phyloP scores from a whole-genome alignment of 2,888 invertebrate species.

The Zygogramma bicolorata region DNA sequence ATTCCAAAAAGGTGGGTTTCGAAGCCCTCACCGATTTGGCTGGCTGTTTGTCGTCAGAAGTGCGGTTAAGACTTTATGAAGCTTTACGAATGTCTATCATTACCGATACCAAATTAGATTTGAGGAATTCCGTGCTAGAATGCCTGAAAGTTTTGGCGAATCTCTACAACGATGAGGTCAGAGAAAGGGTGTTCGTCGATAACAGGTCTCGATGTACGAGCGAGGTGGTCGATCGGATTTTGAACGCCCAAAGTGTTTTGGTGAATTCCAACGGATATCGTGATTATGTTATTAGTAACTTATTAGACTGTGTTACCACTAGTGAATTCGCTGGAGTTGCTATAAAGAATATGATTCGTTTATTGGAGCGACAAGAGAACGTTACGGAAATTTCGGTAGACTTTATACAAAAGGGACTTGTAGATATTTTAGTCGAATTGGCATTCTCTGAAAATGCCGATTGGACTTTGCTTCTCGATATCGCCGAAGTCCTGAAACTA shows the following conservation, averaged over 20 bases:
- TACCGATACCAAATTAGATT: neutral
- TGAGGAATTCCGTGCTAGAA: neutral
- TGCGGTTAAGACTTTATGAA: slow-evolving; percentile 23
- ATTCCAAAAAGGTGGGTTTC: slow-evolving; percentile 70
- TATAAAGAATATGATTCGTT: slow-evolving; percentile 12
- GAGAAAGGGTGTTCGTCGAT: slow-evolving; percentile 13
- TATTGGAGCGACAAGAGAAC: slow-evolving; percentile 13
- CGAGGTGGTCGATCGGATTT: slow-evolving; percentile 1
- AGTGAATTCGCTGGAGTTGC: neutral
- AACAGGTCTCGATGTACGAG: neutral
- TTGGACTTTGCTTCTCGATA: slow-evolving; percentile 43
- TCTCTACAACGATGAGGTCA: slow-evolving; percentile 24
- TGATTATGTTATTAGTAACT: slow-evolving; percentile 15
- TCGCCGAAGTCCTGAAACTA: slow-evolving; percentile 66
- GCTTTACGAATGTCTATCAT: slow-evolving; percentile 14
- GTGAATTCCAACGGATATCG: slow-evolving; percentile 10
- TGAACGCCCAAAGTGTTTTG: slow-evolving; percentile 12
- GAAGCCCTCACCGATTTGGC: slow-evolving; percentile 69
- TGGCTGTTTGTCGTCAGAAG: slow-evolving; percentile 65
- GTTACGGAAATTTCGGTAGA: neutral
- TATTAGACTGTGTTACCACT: slow-evolving; percentile 15
- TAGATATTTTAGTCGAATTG: slow-evolving; percentile 26
- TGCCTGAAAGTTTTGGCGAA: slow-evolving; percentile 19
- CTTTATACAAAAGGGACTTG: slow-evolving; percentile 25
- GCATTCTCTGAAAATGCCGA: neutral